These are phyloP conservation scores for Emys orbicularis DNA, from an alignment of 2,797 vertebrate genomes.

Conservation along the genomic window DNA sequence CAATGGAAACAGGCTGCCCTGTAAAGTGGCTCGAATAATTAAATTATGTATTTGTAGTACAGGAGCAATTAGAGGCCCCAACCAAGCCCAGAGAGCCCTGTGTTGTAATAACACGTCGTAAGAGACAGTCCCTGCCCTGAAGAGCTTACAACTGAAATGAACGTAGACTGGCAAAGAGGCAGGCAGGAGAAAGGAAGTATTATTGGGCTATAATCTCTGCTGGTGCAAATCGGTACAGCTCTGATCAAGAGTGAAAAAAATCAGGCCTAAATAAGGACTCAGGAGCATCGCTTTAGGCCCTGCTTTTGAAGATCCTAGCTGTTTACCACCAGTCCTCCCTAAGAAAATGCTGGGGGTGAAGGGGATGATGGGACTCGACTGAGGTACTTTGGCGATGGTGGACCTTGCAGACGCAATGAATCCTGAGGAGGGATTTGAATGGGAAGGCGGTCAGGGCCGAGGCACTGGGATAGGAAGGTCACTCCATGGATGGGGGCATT, in stretches of 20 bases:
- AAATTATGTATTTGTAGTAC: slow-evolving; percentile 50
- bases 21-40: slow-evolving; percentile 66
- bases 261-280: not conserved
- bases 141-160: slow-evolving; percentile 49
- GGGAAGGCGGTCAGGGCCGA: not conserved
- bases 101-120: not conserved
- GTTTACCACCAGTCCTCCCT: not conserved
- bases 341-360: not conserved
- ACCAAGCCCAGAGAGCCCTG: not conserved
- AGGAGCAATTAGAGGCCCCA: slow-evolving; percentile 52
- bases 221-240: not conserved
- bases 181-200: slow-evolving; percentile 34
- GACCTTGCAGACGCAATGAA: not conserved
- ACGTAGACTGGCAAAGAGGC: slow-evolving; percentile 45
- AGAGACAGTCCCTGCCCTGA: slow-evolving; percentile 34
- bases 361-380: not conserved
- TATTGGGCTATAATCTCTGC: slow-evolving; percentile 15
- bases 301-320: not conserved
- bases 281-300: not conserved
- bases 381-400: not conserved
- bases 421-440: not conserved
- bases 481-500: not conserved
- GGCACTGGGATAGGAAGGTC: not conserved
- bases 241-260: not conserved
- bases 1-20: slow-evolving; percentile 40